A percentile compares a stretch with the other conserved stretches of the same genome.
These are phyloP conservation scores for Ptyas mucosa DNA, from an alignment of 2,113 vertebrate genomes.

Conservation along the genomic window DNA sequence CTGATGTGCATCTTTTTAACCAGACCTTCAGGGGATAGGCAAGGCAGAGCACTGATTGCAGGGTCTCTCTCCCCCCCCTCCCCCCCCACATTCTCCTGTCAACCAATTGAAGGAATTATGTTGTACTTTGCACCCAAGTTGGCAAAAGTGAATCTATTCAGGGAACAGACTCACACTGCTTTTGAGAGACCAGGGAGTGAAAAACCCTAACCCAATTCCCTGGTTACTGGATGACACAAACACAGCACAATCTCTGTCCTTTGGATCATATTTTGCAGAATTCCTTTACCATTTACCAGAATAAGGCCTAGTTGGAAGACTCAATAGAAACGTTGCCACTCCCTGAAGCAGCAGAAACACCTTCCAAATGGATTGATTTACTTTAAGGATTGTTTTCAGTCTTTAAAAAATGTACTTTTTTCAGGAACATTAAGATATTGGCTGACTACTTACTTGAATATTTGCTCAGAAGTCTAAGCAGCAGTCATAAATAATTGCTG, in stretches of 20 bases:
- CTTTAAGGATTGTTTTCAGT: conserved; percentile 1
- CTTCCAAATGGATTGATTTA: conserved; percentile 16
- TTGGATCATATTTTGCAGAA: background rate
- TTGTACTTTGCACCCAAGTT: background rate
- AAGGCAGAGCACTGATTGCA: background rate
- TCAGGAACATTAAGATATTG: background rate
- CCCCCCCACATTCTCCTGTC: background rate
- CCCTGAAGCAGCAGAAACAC: background rate
- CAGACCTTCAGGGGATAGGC: background rate
- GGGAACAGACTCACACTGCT: background rate
- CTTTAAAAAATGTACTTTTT: conserved; percentile 19
- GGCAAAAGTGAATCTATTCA: background rate
- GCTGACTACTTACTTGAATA: conserved; percentile 10
- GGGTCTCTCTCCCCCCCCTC: no score
- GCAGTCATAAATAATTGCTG: conserved; percentile 18
- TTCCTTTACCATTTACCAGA: background rate
- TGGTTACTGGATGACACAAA: background rate
- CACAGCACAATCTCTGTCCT: background rate
- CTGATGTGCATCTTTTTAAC: background rate
- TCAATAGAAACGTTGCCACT: background rate
- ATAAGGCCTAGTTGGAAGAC: background rate
- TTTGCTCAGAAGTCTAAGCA: conserved; percentile 7
- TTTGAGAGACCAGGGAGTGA: background rate
- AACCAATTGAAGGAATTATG: background rate
- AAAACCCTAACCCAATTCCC: background rate